Evolutionary conservation across 35 echinoderm and acorn worm species (phyloP), one percentile per base, ranked within the genome.

Genomic region (Acanthaster planci): DNA sequence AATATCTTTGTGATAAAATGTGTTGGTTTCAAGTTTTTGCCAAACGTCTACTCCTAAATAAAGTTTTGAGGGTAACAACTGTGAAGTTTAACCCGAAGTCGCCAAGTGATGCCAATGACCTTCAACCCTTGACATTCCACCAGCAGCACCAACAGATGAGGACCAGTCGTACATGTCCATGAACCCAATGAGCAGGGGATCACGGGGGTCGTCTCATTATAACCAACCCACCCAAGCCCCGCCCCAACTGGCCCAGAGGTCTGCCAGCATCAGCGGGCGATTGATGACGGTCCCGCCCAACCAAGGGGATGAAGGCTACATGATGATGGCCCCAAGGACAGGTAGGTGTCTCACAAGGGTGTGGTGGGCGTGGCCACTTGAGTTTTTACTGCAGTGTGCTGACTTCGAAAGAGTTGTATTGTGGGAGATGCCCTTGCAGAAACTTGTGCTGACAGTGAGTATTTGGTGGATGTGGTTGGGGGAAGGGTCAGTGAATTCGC

Each of bases 311-410:
- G 86, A 93, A 67, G 92, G 92, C 2, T 93, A 93, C 56, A 93
- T 93, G 92, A 89, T 93, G 92, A 93, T 93, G 92, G 92, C 86
- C 5, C 92, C 92, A 29, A 89, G 86, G 76, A 58, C 81, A 89
- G 92, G 92, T 93, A 15, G 35, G 80, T 37, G 42, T 47, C 4
- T 47, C 4, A 12, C 12, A 4, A 47, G 42, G 4, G 42, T 4
- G 42, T 47, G 42, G 42, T 47, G 42, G 42, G 42, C 12, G 42
- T 47, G 42, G 42, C 12, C 42, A 47, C 4, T 47, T 6, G 42
- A 12, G 4, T 4, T 47, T 4, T 4, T 47, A 47, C 4, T 12
- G 4, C 12, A 6, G 42, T 12, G 12, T 47, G 12, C 42, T 47
- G 42, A 47, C n/a, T n/a, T n/a, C n/a, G n/a, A n/a, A n/a, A n/a